phyloP scores from a whole-genome alignment of 2,888 invertebrate species.

The Epinotia brunnichana region DNA sequence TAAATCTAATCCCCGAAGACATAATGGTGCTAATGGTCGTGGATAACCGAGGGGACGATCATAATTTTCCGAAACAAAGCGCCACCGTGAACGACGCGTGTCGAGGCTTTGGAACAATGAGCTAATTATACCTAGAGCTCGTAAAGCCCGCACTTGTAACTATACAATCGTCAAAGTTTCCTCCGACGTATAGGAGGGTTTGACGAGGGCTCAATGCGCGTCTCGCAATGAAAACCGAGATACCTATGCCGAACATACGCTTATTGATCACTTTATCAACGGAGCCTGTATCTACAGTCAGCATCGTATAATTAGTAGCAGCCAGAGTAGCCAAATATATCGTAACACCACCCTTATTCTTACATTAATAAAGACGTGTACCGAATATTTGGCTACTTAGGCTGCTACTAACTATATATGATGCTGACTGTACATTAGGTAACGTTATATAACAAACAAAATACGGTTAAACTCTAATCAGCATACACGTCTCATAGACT shows the following conservation, averaged over 20 bases:
- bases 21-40: constrained; percentile 73
- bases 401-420: too few relatives aligned
- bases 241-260: constrained; percentile 37
- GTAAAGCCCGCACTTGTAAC: constrained; percentile 67
- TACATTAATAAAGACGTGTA: too few relatives aligned
- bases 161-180: constrained; percentile 68
- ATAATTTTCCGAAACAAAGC: constrained; percentile 77
- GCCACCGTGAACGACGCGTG: constrained; percentile 67
- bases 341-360: too few relatives aligned
- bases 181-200: constrained; percentile 56
- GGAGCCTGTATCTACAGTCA: neutral
- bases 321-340: too few relatives aligned
- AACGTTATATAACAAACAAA: constrained; percentile 19
- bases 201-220: constrained; percentile 60
- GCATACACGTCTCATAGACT: neutral
- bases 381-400: too few relatives aligned
- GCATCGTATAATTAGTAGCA: too few relatives aligned
- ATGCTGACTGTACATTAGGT: neutral
- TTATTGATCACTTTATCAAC: constrained; percentile 38
- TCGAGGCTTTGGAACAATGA: constrained; percentile 71
- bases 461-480: neutral
- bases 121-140: constrained; percentile 74
- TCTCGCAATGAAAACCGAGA: constrained; percentile 42
- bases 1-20: constrained; percentile 66
- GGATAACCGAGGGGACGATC: constrained; percentile 74